Percentiles rank a stretch among this genome's conserved stretches.
Conservation (phyloP, 2,797 vertebrate genomes). For the Petrocephalus schoutedeni region DNA sequence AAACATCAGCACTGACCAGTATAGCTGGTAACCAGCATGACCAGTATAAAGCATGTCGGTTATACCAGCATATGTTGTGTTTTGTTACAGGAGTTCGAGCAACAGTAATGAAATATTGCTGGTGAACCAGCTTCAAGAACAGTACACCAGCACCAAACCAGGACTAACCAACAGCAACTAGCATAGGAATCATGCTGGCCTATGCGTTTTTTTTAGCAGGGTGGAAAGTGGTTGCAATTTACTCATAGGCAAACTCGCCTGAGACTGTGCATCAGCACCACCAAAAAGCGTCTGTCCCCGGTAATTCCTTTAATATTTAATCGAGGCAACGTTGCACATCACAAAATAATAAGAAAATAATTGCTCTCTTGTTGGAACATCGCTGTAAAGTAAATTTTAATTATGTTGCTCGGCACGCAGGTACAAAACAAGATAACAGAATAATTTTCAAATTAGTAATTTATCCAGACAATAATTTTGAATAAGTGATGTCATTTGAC, state of each 20-base stretch:
- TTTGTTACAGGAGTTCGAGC: neutral
- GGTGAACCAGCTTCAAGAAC: neutral
- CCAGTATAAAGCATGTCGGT: neutral
- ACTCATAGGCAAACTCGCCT: neutral
- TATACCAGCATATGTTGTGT: neutral
- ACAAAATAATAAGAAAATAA: conserved; percentile 1
- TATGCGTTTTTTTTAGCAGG: neutral
- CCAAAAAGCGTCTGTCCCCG: neutral
- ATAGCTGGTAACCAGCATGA: neutral
- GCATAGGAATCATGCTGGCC: neutral
- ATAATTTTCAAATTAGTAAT: conserved; percentile 5
- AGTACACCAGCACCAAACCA: neutral
- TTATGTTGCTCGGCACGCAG: neutral
- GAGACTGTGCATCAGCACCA: neutral
- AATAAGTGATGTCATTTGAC: conserved; percentile 2
- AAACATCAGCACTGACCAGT: neutral
- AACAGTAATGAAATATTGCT: neutral
- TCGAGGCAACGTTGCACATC: neutral
- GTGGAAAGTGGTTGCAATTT: neutral
- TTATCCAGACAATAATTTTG: neutral
- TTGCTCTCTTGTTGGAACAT: neutral
- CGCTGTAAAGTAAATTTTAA: neutral
- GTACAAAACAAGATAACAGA: conserved; percentile 10
- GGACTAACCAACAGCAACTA: neutral
- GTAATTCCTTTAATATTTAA: conserved; percentile 4